These are phyloP conservation scores for Gallinago undulata DNA, from an alignment of 2,113 vertebrate genomes.

Conservation along the genomic window DNA sequence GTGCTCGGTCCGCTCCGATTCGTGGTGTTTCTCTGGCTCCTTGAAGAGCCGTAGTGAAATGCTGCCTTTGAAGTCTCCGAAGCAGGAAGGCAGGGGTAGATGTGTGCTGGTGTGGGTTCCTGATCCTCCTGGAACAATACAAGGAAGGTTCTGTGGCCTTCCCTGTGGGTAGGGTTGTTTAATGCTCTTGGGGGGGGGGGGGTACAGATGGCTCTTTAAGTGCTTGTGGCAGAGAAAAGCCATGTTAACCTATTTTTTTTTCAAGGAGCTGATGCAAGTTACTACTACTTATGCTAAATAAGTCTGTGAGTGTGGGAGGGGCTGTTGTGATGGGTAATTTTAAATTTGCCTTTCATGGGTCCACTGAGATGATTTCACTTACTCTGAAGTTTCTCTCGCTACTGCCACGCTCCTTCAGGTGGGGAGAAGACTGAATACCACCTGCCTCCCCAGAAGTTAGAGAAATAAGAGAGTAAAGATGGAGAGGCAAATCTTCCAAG, in stretches of 20 bases:
- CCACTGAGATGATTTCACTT: neutral
- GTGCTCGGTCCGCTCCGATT: neutral
- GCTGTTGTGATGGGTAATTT: neutral
- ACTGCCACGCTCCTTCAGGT: neutral
- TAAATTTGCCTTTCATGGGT: neutral
- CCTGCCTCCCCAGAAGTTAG: neutral
- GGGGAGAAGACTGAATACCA: neutral
- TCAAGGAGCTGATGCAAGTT: conserved; percentile 10
- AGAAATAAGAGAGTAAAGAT: neutral
- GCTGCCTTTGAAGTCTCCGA: neutral
- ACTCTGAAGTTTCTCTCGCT: neutral
- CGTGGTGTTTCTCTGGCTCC: no score
- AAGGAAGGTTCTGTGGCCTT: neutral
- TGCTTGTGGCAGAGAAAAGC: neutral
- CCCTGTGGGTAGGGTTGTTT: neutral
- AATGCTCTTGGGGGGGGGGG: neutral
- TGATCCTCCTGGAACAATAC: neutral
- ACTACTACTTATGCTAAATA: conserved; percentile 19
- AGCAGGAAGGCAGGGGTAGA: neutral
- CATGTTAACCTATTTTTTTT: conserved; percentile 33
- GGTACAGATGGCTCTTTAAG: neutral
- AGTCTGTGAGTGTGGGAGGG: conserved; percentile 26
- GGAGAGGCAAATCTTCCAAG: neutral
- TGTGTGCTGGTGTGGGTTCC: neutral
- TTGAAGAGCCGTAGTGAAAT: neutral